Conservation (phyloP, 2,113 vertebrate species). For the Struthidea cinerea region DNA sequence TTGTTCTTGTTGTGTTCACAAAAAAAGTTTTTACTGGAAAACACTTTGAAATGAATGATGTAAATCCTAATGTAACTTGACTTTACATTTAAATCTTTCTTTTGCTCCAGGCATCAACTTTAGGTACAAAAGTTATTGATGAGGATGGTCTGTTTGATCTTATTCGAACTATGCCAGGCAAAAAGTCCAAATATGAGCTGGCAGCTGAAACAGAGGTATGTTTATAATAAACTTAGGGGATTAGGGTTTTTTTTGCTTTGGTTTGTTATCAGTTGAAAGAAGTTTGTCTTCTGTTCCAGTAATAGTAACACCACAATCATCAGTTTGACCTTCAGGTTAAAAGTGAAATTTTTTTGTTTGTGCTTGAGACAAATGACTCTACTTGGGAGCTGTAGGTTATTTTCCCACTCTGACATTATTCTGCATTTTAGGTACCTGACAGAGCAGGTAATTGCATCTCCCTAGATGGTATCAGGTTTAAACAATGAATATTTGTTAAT, state of each 20-base stretch:
- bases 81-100: constrained; percentile 10
- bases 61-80: neutral
- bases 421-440: neutral
- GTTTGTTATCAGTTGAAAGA: neutral
- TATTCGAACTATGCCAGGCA: constrained; percentile 91
- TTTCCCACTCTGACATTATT: neutral
- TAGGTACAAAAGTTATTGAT: constrained; percentile 89
- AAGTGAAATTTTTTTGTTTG: neutral
- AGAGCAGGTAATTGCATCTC: neutral
- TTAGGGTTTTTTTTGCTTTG: neutral
- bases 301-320: neutral
- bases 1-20: neutral
- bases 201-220: constrained; percentile 88
- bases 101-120: constrained; percentile 79
- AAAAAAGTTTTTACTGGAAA: neutral
- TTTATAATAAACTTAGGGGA: neutral
- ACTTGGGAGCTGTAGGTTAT: neutral
- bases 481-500: neutral
- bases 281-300: neutral
- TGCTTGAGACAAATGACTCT: neutral
- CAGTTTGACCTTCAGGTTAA: neutral
- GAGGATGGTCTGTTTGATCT: constrained; percentile 91
- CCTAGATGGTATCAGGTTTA: neutral
- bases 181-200: constrained; percentile 93
- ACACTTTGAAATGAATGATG: neutral